Evolutionary conservation across 2,888 invertebrate species (phyloP), one percentile per base, ranked within the genome.

Genomic region (Harmothoe impar): DNA sequence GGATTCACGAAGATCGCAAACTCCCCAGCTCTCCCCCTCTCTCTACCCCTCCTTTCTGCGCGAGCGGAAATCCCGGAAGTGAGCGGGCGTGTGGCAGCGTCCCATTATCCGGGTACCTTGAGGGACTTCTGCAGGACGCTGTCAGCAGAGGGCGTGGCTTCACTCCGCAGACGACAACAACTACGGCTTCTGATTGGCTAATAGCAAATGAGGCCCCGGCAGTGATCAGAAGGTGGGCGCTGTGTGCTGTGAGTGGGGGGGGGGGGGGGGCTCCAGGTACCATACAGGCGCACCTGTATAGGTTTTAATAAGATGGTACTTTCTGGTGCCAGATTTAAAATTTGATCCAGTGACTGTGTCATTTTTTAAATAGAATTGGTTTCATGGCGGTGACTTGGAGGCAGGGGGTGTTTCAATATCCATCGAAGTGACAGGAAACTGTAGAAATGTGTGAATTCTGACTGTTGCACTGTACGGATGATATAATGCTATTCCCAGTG

Each of bases 151-250:
- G 81, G 81, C 81, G 81, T 81, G 81, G 81, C 43, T 43, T 81
- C 33, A 17, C 43, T 1, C 43, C 35, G 81, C 81, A 35, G 23
- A 81, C 33, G 81, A 43, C 81, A 35, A 33, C 43, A 10, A n/a
- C 33, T 81, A 81, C 81, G 43, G 81, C 81, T 81, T 81, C 81
- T 81, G 81, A 81, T 81, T 81, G 81, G 81, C 43, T 81, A 81
- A 81, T 81, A 81, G 10, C 81, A 81, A 81, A 81, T 81, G 81
- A 43, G 43, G 25, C 72, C 62, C n/a, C 23, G 3, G 62, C n/a
- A n/a, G 62, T 62, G 62, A n/a, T n/a, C 62, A 25, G 25, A 15
- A 77, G 31, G 77, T 77, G 29, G 77, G 77, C n/a, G 77, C 31
- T 20, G 5, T 77, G 25, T 77, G 77, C 17, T 0, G 12, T 1